Percentiles rank a stretch among this genome's conserved stretches.
These are phyloP conservation scores for Mesoligia furuncula DNA, from an alignment of 2,888 invertebrate genomes.

Conservation along the genomic window DNA sequence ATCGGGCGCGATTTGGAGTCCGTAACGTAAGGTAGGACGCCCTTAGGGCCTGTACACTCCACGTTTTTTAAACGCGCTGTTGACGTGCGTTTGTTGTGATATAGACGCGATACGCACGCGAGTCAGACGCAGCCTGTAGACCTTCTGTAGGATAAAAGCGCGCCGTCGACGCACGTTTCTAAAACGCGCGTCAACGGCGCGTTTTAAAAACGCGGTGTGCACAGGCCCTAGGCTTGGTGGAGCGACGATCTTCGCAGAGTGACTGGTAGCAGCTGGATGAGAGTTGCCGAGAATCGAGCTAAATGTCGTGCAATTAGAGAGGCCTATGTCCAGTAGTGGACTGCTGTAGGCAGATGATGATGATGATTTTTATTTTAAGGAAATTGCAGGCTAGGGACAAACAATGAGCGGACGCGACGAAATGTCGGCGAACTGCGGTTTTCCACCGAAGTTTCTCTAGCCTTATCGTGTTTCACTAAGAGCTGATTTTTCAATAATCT, in stretches of 20 bases:
- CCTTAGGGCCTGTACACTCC: no score
- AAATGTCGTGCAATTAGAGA: background rate
- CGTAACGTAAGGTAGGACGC: background rate
- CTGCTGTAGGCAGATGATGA: background rate
- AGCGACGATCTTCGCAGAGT: background rate
- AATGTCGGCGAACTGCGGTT: no score
- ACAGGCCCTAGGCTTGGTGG: background rate
- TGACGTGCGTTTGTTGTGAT: no score
- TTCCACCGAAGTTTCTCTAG: background rate
- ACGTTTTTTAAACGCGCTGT: no score
- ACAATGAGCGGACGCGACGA: background rate
- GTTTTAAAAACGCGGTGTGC: no score
- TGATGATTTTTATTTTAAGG: background rate
- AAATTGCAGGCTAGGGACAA: background rate
- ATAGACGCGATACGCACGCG: no score
- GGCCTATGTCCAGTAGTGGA: background rate
- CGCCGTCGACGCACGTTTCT: no score
- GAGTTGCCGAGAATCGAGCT: background rate
- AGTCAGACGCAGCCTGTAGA: no score
- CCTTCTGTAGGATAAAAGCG: no score
- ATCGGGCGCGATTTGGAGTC: background rate
- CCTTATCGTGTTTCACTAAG: background rate
- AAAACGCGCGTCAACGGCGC: no score
- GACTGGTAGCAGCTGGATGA: background rate
- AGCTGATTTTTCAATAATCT: no score